Base-by-base conservation (phyloP, 2,797 vertebrate genomes). In the Parambassis ranga region DNA sequence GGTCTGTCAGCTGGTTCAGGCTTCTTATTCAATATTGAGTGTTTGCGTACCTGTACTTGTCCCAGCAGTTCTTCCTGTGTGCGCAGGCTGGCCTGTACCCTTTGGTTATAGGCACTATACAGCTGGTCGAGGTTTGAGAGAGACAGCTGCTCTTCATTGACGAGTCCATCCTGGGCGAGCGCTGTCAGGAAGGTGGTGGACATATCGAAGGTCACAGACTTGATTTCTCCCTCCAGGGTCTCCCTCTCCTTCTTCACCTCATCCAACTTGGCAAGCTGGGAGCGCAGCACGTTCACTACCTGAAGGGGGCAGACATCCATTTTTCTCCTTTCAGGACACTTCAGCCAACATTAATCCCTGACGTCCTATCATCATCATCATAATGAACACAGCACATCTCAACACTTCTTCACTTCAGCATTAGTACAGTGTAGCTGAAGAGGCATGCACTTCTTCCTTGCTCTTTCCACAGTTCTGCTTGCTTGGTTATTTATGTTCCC, bases 201-300 rank as follows among this genome's bases (percentile, higher is more conserved):
- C 97, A 99, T 97, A 85, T 99, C 98, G 81, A 98, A 99, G 73
- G 95, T 96, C 38, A 95, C 93, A 0, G 90, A 86, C 76, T 98
- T 99, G 72, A 99, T 84, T 71, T 98, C 97, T 27, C 84, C 94
- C 85, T 98, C 98, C 69, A 98, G 64, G 43, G 85, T 79, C 63
- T 99, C 97, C 77, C 98, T 91, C 79, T 97, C 96, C 60, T 91
- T 94, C 89, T 98, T 99, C 42, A 97, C 70, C 56, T 95, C 94
- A 16, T 98, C 95, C 84, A 99, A 88, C 84, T 77, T 86, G 64
- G 90, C 36, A 27, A 99, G 84, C 81, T 96, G 94, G 24, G 94
- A 89, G 77, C 90, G 95, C 88, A 99, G 89, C 43, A 95, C 92
- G 26, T 92, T 95, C 77, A 99, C 95, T 15, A 98, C 95, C 97